Percentiles rank a stretch among this genome's conserved stretches.
Conservation (phyloP, 2,113 vertebrate genomes). For the Tachuris rubrigastra region DNA sequence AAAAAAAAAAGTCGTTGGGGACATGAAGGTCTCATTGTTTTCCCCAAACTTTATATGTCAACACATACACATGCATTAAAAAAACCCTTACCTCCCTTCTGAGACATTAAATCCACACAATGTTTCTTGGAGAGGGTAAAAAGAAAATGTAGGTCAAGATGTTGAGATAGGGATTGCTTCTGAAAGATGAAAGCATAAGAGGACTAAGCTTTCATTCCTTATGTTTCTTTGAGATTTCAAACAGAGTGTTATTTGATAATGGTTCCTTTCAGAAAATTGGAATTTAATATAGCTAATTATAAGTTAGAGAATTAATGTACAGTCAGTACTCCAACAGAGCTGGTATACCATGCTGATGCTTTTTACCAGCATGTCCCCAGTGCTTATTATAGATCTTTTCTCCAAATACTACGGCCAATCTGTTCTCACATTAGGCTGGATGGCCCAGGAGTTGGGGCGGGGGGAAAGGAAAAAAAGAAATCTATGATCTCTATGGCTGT, state of each 20-base stretch:
- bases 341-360: constrained; percentile 13
- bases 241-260: constrained; percentile 62
- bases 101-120: constrained; percentile 61
- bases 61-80: background rate
- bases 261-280: constrained; percentile 57
- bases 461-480: background rate
- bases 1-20: background rate
- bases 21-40: constrained; percentile 39
- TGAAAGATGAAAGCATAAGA: constrained; percentile 63
- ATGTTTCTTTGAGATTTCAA: constrained; percentile 67
- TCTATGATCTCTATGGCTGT: background rate
- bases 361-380: constrained; percentile 22
- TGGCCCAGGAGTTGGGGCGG: background rate
- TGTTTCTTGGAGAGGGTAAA: constrained; percentile 60
- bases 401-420: constrained; percentile 18
- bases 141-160: constrained; percentile 70
- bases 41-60: constrained; percentile 37
- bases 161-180: constrained; percentile 66
- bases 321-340: constrained; percentile 42
- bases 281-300: constrained; percentile 66
- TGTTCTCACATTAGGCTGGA: constrained; percentile 23
- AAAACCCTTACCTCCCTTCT: constrained; percentile 16
- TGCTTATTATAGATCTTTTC: constrained; percentile 47
- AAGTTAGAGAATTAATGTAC: constrained; percentile 59
- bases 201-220: constrained; percentile 62